A percentile compares a stretch with the other conserved stretches of the same genome.
phyloP scores from a whole-genome alignment of 2,113 vertebrate species.

The human (Homo sapiens) region DNA sequence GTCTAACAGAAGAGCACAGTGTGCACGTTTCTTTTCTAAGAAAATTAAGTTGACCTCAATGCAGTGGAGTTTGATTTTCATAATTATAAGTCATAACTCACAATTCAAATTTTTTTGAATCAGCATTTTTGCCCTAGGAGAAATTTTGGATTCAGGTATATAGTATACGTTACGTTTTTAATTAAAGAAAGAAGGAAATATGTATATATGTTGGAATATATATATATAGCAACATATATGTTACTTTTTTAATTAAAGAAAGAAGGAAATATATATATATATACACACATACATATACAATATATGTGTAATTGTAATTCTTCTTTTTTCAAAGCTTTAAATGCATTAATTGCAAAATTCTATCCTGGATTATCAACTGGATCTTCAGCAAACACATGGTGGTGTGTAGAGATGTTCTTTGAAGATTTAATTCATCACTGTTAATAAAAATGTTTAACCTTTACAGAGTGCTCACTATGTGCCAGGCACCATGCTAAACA shows the following conservation, averaged over 20 bases:
- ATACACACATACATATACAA: too few species aligned
- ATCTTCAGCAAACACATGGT: not conserved
- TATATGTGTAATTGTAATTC: not conserved
- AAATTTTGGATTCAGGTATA: not conserved
- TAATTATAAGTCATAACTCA: constrained; percentile 19
- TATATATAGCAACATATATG: too few species aligned
- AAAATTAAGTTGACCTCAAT: not conserved
- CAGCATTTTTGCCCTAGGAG: constrained; percentile 21
- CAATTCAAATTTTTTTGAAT: not conserved
- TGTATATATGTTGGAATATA: not conserved
- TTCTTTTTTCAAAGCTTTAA: constrained; percentile 11
- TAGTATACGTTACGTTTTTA: not conserved
- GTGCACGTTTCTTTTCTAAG: not conserved
- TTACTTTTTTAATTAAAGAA: too few species aligned
- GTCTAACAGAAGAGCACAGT: not conserved
- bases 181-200: not conserved
- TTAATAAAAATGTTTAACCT: not conserved
- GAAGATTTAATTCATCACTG: not conserved
- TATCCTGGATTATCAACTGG: not conserved
- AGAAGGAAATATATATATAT: too few species aligned
- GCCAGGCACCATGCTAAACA: not conserved
- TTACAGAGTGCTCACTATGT: not conserved
- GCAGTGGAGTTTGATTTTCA: not conserved
- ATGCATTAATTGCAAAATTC: not conserved
- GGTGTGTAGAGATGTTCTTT: not conserved